Conservation (phyloP, 2,888 invertebrate species). For the Drosophila borborema region DNA sequence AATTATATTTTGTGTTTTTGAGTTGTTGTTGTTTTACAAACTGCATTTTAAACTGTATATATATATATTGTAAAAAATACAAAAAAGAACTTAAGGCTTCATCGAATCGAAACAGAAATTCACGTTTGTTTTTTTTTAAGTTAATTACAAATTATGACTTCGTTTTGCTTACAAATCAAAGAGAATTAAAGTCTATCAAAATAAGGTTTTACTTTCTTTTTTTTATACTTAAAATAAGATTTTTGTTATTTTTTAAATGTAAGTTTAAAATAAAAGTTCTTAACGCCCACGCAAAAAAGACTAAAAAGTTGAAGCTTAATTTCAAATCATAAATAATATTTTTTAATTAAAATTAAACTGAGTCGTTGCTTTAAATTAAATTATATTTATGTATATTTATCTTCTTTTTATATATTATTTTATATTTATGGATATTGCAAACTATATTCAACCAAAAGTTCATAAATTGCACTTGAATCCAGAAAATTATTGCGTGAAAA, state of each 20-base stretch:
- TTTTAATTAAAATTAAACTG: constrained; percentile 46
- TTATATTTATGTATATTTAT: constrained; percentile 22
- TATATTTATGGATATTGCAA: constrained; percentile 13
- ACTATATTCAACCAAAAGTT: constrained; percentile 30
- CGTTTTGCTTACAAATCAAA: constrained; percentile 74
- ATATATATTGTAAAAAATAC: constrained; percentile 59
- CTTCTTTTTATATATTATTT: constrained; percentile 1
- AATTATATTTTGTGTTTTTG: constrained; percentile 74
- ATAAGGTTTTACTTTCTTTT: constrained; percentile 29
- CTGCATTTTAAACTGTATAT: constrained; percentile 51
- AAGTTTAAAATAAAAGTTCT: constrained; percentile 25
- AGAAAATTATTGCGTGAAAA: constrained; percentile 32
- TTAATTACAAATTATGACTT: constrained; percentile 82
- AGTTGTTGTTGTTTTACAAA: constrained; percentile 74
- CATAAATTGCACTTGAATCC: constrained; percentile 54
- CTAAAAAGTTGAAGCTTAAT: constrained; percentile 27
- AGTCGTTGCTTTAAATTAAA: constrained; percentile 52
- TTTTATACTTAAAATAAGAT: constrained; percentile 38
- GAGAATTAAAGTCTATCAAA: constrained; percentile 58
- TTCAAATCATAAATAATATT: constrained; percentile 21
- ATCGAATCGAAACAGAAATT: constrained; percentile 65
- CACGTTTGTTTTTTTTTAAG: constrained; percentile 49
- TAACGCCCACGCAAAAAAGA: constrained; percentile 7
- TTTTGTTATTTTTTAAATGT: constrained; percentile 16
- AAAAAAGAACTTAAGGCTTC: constrained; percentile 60